These are phyloP conservation scores for Anguilla rostrata DNA, from an alignment of 2,113 vertebrate genomes.

Conservation along the genomic window DNA sequence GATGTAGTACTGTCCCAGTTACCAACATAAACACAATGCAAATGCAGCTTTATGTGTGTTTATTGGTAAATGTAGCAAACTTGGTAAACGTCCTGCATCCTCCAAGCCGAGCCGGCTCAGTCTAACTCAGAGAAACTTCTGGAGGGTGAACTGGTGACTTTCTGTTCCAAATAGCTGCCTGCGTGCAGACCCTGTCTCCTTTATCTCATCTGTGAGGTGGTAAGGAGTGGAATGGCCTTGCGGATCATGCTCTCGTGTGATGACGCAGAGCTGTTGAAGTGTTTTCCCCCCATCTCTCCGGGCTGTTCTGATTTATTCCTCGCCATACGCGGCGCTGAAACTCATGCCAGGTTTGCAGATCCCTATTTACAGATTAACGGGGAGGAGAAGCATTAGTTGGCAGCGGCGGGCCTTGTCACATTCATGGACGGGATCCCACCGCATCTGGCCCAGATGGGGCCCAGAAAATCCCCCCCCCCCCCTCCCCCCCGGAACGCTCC, in stretches of 20 bases:
- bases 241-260: background rate
- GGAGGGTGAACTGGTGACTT: background rate
- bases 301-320: background rate
- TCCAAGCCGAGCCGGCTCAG: background rate
- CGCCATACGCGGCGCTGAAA: background rate
- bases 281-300: background rate
- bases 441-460: background rate
- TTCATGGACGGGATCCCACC: background rate
- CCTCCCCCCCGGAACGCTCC: background rate
- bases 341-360: background rate
- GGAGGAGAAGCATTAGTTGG: background rate
- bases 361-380: background rate
- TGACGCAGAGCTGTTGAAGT: background rate
- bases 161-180: background rate
- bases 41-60: background rate
- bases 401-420: background rate
- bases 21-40: background rate
- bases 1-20: too few species aligned
- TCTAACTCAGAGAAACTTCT: background rate
- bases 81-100: background rate
- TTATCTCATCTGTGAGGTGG: background rate
- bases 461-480: too few species aligned
- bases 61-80: background rate
- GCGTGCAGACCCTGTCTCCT: background rate
- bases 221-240: background rate